A percentile compares a stretch with the other conserved stretches of the same genome.
phyloP scores from a whole-genome alignment of 2,888 invertebrate species.

The Syrphus vitripennis region DNA sequence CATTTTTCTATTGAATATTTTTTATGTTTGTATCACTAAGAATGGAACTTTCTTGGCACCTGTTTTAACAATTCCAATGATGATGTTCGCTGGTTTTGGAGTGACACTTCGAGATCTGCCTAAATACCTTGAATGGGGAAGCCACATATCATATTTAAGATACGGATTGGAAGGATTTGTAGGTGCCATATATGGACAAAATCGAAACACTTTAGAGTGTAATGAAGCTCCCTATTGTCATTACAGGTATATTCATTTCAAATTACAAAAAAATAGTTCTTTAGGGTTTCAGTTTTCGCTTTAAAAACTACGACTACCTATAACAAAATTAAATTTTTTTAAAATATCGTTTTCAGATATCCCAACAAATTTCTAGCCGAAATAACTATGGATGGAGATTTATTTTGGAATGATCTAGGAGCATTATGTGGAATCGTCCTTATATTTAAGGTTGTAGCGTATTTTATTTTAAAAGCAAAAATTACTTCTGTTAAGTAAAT shows the following conservation, averaged over 20 bases:
- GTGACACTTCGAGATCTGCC: slow-evolving; percentile 94
- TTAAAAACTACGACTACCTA: too few relatives aligned
- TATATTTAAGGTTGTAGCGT: slow-evolving; percentile 85
- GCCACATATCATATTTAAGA: slow-evolving; percentile 93
- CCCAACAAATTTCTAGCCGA: slow-evolving; percentile 91
- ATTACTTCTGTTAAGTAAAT: slow-evolving; percentile 82
- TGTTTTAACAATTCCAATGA: slow-evolving; percentile 94
- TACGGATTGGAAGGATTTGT: slow-evolving; percentile 95
- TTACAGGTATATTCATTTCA: too few relatives aligned
- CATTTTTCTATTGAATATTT: not conserved
- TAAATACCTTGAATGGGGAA: slow-evolving; percentile 93
- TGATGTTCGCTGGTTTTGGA: slow-evolving; percentile 98
- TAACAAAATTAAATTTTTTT: not conserved
- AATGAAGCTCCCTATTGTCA: slow-evolving; percentile 89
- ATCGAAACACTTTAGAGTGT: slow-evolving; percentile 89
- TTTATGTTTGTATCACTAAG: slow-evolving; percentile 81
- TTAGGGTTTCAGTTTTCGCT: too few relatives aligned
- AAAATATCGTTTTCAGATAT: slow-evolving; percentile 82
- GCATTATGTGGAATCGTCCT: slow-evolving; percentile 87
- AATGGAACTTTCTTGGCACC: slow-evolving; percentile 98
- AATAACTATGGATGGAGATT: slow-evolving; percentile 90
- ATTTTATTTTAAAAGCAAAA: slow-evolving; percentile 89
- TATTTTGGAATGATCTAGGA: slow-evolving; percentile 91
- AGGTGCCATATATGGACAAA: slow-evolving; percentile 91
- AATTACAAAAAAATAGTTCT: too few relatives aligned